Conservation (phyloP, 2,113 vertebrate genomes). For the Tricholaema leucomelas region DNA sequence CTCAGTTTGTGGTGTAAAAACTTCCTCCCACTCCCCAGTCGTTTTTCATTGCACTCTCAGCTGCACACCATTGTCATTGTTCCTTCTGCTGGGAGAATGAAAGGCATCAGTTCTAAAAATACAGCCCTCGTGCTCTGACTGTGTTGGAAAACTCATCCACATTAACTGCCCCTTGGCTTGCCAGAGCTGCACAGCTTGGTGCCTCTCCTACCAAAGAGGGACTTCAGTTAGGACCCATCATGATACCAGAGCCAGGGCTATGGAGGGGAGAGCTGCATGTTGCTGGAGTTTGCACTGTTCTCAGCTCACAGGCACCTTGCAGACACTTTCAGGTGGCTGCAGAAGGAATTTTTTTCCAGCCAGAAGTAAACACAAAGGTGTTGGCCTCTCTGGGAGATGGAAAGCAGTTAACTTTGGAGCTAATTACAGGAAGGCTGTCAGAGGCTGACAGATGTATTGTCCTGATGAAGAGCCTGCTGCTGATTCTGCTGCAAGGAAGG, state of each 20-base stretch:
- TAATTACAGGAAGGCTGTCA: conserved; percentile 28
- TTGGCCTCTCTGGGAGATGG: conserved; percentile 33
- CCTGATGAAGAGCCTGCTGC: background rate
- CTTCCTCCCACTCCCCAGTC: background rate
- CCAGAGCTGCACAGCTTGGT: background rate
- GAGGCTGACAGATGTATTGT: conserved; percentile 27
- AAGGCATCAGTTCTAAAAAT: background rate
- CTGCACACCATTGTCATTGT: fast-evolving
- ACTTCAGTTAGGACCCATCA: background rate
- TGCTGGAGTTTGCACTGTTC: background rate
- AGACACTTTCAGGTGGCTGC: background rate
- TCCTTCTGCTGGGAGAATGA: fast-evolving
- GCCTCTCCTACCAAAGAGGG: background rate
- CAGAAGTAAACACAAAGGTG: conserved; percentile 35
- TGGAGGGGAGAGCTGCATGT: background rate
- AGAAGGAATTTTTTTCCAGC: background rate
- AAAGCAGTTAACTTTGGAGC: conserved; percentile 20
- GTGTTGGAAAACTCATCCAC: background rate
- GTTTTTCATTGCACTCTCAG: background rate
- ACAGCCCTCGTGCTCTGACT: fast-evolving
- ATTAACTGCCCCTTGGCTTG: background rate
- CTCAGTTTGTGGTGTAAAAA: background rate
- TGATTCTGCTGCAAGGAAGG: background rate
- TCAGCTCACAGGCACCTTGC: background rate
- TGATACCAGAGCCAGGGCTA: background rate